A percentile compares a stretch with the other conserved stretches of the same genome.
phyloP scores from a whole-genome alignment of 2,888 invertebrate species.

The Standfussiana lucernea region DNA sequence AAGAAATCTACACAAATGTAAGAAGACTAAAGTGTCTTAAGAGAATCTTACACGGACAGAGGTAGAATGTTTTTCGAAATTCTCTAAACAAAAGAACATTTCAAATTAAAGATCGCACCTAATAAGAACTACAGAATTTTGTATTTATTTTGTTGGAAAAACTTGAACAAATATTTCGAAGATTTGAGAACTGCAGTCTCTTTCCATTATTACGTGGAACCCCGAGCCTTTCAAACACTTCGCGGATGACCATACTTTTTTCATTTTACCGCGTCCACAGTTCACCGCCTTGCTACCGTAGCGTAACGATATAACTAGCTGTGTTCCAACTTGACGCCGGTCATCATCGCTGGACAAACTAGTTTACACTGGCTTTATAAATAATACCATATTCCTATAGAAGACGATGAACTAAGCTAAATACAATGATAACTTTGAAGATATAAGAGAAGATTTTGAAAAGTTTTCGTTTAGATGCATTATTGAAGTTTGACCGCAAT shows the following conservation, averaged over 20 bases:
- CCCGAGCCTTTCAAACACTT: slow-evolving; percentile 12
- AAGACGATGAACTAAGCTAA: neutral
- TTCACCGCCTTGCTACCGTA: slow-evolving; percentile 61
- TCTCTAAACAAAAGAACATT: neutral
- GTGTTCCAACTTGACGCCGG: slow-evolving; percentile 39
- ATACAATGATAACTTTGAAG: neutral
- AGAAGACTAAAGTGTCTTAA: neutral
- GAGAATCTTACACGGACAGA: neutral
- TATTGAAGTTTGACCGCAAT: neutral
- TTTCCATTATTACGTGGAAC: slow-evolving; percentile 28
- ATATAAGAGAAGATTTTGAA: neutral
- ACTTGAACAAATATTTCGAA: neutral
- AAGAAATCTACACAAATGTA: neutral
- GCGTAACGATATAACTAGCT: slow-evolving; percentile 68
- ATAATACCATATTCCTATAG: neutral
- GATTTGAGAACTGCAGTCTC: neutral
- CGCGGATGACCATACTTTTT: slow-evolving; percentile 37
- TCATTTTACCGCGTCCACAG: slow-evolving; percentile 45
- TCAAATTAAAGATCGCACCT: neutral
- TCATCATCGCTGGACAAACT: slow-evolving; percentile 28
- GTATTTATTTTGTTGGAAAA: neutral
- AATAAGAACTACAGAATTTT: no score
- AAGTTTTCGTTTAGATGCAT: neutral
- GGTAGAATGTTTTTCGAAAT: neutral
- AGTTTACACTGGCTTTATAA: slow-evolving; percentile 29